phyloP scores from a whole-genome alignment of 2,113 vertebrate species.

The Solenodon paradoxus region DNA sequence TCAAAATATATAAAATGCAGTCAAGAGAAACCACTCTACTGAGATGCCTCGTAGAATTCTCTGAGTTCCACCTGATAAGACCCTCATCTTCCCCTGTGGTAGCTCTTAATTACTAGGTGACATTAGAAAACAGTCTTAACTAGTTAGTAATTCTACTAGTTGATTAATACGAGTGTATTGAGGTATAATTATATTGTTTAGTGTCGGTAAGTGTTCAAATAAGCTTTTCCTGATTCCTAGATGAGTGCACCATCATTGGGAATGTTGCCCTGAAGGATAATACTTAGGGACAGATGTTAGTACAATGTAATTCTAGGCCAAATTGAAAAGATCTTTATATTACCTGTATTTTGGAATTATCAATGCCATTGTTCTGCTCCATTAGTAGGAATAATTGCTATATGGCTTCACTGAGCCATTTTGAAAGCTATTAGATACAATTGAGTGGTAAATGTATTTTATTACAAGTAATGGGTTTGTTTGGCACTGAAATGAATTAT shows the following conservation, averaged over 20 bases:
- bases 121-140: not conserved
- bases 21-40: not conserved
- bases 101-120: not conserved
- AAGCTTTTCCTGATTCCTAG: not conserved
- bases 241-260: not conserved
- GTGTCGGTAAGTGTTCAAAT: not conserved
- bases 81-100: accelerated
- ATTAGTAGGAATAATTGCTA: conserved; percentile 53
- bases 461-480: conserved; percentile 34
- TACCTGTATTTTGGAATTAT: conserved; percentile 36
- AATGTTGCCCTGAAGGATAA: not conserved
- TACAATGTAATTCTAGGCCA: not conserved
- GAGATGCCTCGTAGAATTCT: not conserved
- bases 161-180: not conserved
- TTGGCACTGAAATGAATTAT: conserved; percentile 24
- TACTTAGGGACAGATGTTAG: not conserved
- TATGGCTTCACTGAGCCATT: not conserved
- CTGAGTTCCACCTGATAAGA: not conserved
- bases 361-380: conserved; percentile 2
- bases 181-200: not conserved
- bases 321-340: conserved; percentile 9
- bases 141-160: not conserved
- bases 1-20: not conserved
- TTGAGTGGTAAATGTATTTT: conserved; percentile 46
- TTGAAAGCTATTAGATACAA: conserved; percentile 37